Conservation (phyloP, 1,140 invertebrate genomes). For the Helicoverpa zea region DNA sequence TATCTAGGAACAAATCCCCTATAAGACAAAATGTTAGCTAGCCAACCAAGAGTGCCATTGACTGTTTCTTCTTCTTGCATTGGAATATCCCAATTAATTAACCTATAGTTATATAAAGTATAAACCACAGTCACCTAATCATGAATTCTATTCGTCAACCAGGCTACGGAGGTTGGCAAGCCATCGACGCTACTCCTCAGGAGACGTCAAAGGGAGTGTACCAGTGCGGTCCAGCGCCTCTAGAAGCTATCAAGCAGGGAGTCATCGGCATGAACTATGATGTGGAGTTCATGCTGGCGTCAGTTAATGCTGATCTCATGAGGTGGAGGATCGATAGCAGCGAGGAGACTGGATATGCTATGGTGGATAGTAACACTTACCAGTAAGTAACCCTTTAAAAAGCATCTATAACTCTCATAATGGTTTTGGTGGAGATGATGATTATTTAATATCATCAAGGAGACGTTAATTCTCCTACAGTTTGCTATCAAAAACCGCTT, state of each 20-base stretch:
- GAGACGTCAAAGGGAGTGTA: slow-evolving; percentile 88
- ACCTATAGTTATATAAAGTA: too few relatives aligned
- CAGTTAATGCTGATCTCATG: slow-evolving; percentile 88
- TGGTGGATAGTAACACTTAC: slow-evolving; percentile 90
- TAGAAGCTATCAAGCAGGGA: slow-evolving; percentile 91
- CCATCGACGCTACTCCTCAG: slow-evolving; percentile 92
- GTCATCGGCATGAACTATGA: slow-evolving; percentile 91
- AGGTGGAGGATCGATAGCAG: slow-evolving; percentile 88
- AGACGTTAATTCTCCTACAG: too few relatives aligned
- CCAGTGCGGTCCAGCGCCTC: slow-evolving; percentile 90
- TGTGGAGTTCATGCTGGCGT: slow-evolving; percentile 90
- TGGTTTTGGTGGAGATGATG: too few relatives aligned
- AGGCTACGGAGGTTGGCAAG: slow-evolving; percentile 92
- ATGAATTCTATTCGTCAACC: slow-evolving; percentile 10
- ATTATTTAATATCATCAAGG: too few relatives aligned
- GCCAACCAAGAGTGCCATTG: too few relatives aligned
- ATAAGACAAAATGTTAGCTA: too few relatives aligned
- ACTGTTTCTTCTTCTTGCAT: too few relatives aligned
- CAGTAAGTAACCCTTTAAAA: slow-evolving; percentile 86
- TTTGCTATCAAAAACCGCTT: too few relatives aligned
- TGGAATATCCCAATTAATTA: too few relatives aligned
- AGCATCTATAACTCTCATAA: too few relatives aligned
- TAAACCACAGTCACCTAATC: too few relatives aligned
- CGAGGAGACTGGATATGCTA: slow-evolving; percentile 87
- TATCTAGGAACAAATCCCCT: too few relatives aligned